phyloP scores from a whole-genome alignment of 2,113 vertebrate species.

The Tylochromis polylepis region DNA sequence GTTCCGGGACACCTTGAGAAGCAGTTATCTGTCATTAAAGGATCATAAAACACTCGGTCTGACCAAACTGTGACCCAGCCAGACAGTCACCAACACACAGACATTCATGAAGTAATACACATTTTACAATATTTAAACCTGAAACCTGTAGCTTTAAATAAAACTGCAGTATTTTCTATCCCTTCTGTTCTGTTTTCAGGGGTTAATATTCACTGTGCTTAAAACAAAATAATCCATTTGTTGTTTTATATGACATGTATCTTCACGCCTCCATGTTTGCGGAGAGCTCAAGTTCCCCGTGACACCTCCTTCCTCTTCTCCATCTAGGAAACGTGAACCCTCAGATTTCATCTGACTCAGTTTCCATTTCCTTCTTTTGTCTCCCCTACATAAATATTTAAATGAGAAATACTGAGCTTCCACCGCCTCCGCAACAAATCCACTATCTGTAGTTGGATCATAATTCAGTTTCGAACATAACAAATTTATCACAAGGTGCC shows the following conservation, averaged over 20 bases:
- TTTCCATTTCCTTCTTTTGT: slow-evolving; percentile 36
- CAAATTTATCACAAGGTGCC: not conserved
- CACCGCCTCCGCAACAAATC: not conserved
- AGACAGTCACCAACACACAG: not conserved
- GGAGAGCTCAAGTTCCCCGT: not conserved
- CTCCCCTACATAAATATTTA: slow-evolving; percentile 44
- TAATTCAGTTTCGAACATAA: not conserved
- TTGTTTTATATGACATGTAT: not conserved
- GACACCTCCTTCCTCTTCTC: not conserved
- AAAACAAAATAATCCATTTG: not conserved
- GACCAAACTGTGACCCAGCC: not conserved
- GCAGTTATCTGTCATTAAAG: not conserved
- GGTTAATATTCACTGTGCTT: not conserved
- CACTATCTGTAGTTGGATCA: not conserved
- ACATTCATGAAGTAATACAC: not conserved
- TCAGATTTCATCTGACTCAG: not conserved
- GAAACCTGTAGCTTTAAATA: not conserved
- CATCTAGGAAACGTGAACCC: slow-evolving; percentile 24
- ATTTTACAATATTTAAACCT: not conserved
- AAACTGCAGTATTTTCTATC: not conserved
- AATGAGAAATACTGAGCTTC: slow-evolving; percentile 7
- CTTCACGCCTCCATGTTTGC: not conserved
- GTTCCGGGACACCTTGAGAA: not conserved
- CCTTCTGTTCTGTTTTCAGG: not conserved
- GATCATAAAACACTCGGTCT: not conserved